phyloP scores from a whole-genome alignment of 1,140 invertebrate genomes.

The Diabrotica virgifera region DNA sequence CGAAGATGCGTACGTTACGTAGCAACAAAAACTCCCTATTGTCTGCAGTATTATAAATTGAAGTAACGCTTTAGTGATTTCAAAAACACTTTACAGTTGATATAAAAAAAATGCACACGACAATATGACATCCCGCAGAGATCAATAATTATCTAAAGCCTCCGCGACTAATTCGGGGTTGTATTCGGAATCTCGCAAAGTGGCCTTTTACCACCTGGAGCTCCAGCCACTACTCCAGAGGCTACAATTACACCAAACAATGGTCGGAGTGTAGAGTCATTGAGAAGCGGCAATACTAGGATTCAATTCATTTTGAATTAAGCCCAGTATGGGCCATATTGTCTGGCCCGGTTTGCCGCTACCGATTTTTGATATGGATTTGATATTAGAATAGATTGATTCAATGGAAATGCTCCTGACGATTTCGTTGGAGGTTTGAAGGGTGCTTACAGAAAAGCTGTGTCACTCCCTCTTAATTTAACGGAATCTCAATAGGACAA shows the following conservation, averaged over 20 bases:
- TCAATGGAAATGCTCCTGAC: slow-evolving; percentile 15
- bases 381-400: slow-evolving; percentile 1
- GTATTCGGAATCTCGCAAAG: slow-evolving; percentile 32
- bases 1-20: too few relatives aligned
- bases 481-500: neutral
- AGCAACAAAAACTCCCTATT: too few relatives aligned
- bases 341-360: slow-evolving; percentile 29
- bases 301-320: slow-evolving; percentile 46
- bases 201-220: slow-evolving; percentile 45
- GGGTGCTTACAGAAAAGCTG: slow-evolving; percentile 4
- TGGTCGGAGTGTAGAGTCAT: slow-evolving; percentile 39
- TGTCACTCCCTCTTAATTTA: slow-evolving; percentile 21
- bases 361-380: slow-evolving; percentile 20
- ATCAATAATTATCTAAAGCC: slow-evolving; percentile 1
- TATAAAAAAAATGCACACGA: neutral
- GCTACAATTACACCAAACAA: slow-evolving; percentile 47
- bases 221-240: slow-evolving; percentile 45
- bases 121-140: neutral
- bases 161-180: slow-evolving; percentile 9
- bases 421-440: neutral
- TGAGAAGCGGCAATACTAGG: slow-evolving; percentile 40
- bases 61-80: too few relatives aligned
- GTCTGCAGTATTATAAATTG: too few relatives aligned
- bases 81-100: neutral
- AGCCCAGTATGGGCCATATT: slow-evolving; percentile 42